Evolutionary conservation across 2,888 invertebrate species (phyloP), one percentile per base, ranked within the genome.

Genomic region (Toxonevra muliebris): DNA sequence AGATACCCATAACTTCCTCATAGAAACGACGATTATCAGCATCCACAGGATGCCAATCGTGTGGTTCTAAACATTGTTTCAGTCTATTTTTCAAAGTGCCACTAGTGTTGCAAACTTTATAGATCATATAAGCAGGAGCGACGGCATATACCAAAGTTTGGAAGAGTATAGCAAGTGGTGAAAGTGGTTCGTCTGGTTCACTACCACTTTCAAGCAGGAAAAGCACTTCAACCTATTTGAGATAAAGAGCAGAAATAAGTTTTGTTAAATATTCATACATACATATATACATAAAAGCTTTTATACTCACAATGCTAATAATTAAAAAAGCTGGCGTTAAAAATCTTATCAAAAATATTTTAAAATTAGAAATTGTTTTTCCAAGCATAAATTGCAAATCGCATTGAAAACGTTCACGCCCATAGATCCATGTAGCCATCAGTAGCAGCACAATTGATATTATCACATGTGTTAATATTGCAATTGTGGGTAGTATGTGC

Each of bases 351-450:
- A 77, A 63, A 65, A 80, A 80, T 59, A 85, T 83, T 73, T 81
- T 80, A 65, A 86, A 86, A 70, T 87, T 86, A 61, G 83, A 80
- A 61, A 93, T 82, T 61, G 89, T 89, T 73, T 87, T 85, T 12
- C 90, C 89, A 2, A 90, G 88, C 93, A 93, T 93, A 81, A 92
- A 92, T 75, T 90, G 88, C 0, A 93, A 82, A 77, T 93, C 93
- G 20, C 87, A 85, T 59, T 88, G 87, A 65, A 92, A 88, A 69
- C 88, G 87, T 15, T 87, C 84, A 10, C 89, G 87, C 71, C 95
- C 96, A 79, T 96, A 95, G 43, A 91, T 90, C 92, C 94, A 95
- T 1, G 92, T 91, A 12, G 95, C 90, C 52, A 93, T 92, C 55
- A 92, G 81, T 12, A 94, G 88, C 85, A 97, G 93, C 68, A 93